Evolutionary conservation across 1,140 invertebrate species (phyloP).

Genomic region (Aphelenchoides besseyi): DNA sequence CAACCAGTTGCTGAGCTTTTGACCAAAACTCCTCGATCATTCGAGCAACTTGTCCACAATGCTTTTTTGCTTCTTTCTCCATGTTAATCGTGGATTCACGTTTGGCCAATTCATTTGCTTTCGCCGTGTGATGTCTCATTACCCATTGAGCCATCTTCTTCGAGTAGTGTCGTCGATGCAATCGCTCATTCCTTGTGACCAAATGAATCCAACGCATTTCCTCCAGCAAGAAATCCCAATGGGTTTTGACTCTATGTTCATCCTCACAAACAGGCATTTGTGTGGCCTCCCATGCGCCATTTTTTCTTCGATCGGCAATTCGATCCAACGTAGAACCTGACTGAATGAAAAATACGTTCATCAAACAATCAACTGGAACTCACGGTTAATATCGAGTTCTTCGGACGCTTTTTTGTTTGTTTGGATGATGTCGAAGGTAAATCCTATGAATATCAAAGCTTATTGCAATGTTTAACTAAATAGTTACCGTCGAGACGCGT

Average conservation of each 20-base stretch:
- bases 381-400: too few species aligned
- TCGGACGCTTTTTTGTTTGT: too few species aligned
- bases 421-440: too few species aligned
- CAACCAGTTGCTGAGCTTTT: neutral
- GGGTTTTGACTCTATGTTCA: constrained; percentile 64
- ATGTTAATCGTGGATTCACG: neutral
- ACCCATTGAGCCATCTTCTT: constrained; percentile 57
- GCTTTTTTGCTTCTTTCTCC: constrained; percentile 66
- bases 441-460: too few species aligned
- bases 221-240: constrained; percentile 97
- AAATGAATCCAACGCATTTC: constrained; percentile 99
- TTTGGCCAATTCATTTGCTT: neutral
- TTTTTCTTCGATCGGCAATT: constrained; percentile 40
- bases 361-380: too few species aligned
- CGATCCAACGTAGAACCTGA: too few species aligned
- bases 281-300: constrained; percentile 50
- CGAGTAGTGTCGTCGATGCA: constrained; percentile 86
- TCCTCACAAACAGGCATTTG: constrained; percentile 55
- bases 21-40: constrained; percentile 66
- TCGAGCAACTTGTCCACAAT: constrained; percentile 84
- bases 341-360: too few species aligned
- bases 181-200: constrained; percentile 96
- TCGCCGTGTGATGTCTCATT: constrained; percentile 20
- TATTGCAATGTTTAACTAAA: too few species aligned
- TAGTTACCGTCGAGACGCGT: too few species aligned